A percentile compares a stretch with the other conserved stretches of the same genome.
Evolutionary conservation across 2,113 vertebrate species (phyloP).

Genomic region (Herpetotheres cachinnans): DNA sequence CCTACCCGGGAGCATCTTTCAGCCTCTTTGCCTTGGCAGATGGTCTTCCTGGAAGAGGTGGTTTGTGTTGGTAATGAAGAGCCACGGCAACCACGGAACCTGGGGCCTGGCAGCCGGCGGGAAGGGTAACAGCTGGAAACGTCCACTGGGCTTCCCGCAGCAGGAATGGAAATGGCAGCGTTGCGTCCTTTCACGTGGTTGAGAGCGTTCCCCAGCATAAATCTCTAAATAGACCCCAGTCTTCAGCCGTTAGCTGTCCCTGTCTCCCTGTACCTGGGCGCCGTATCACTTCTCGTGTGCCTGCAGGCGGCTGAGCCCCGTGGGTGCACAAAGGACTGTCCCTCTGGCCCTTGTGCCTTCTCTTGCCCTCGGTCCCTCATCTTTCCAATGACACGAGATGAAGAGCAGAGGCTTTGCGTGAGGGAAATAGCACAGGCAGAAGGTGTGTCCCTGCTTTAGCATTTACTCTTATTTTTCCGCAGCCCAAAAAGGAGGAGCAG

Average conservation of each 20-base stretch:
- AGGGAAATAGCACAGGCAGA: not conserved
- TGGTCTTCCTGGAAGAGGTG: not conserved
- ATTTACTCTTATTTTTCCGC: not conserved
- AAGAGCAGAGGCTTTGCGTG: not conserved
- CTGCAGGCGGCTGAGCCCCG: not conserved
- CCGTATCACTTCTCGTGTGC: fast-evolving
- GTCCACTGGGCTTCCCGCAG: not conserved
- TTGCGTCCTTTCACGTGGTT: too few species aligned
- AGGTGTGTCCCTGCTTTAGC: not conserved
- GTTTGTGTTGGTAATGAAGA: not conserved
- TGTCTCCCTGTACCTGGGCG: not conserved
- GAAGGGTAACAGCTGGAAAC: conserved; percentile 22
- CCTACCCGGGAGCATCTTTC: conserved; percentile 39
- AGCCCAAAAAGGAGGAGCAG: not conserved
- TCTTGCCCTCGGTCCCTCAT: not conserved
- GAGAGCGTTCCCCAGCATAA: fast-evolving
- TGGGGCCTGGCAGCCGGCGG: not conserved
- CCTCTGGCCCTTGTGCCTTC: not conserved
- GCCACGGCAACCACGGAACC: conserved; percentile 68
- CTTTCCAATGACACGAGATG: not conserved
- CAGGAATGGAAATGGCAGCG: not conserved
- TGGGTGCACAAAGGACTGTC: not conserved
- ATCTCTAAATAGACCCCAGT: not conserved
- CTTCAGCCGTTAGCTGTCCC: fast-evolving
- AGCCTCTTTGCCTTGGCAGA: not conserved